Base-by-base conservation (phyloP, 2,113 vertebrate species). In the Rhynchopsitta pachyrhyncha region DNA sequence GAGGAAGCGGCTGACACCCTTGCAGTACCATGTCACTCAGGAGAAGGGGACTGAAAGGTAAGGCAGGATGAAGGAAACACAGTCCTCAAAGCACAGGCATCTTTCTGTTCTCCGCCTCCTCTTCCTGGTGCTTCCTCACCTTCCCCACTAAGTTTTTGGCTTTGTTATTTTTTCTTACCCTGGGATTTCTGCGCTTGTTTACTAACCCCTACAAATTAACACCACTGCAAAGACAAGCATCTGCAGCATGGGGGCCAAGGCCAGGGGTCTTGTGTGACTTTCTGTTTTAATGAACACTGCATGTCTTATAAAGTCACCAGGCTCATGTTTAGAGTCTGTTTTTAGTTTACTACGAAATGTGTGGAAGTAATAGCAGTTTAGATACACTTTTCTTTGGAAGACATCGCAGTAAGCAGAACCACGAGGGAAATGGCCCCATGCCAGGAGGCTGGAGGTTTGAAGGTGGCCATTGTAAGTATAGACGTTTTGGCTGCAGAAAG, bases 41-140 rank as follows among this genome's bases (percentile, higher is more conserved):
- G 99, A 99, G 96, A 99, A 98, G 96, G 99, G 99, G 69, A 99
- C 99, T 1, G 99, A 99, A 98, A 99, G 99, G 99, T 99, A 97
- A 97, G 96, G 90, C 78, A 59, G 77, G 69, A 96, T 3, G 10
- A 77, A 96, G 62, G 73, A 89, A 90, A 90, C 22, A 10, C 73
- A 55, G 42, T 73, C 81, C 70, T 82, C n/a, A 9, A 83, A 64
- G 41, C 47, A 68, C 59, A 92, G 33, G 59, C 50, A 50, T 73
- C 80, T 93, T 87, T 82, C 86, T 92, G 64, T 66, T 63, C 46
- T 14, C n/a, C 44, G 14, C 6, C n/a, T 73, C 35, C n/a, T 74
- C 52, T 79, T 82, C 25, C 50, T 80, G 35, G 24, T 35, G 11
- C 92, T 90, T 96, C 79, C 25, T 94, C n/a, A 67, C 82, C 86